These are phyloP conservation scores for Copsychus sechellarum DNA, from an alignment of 2,113 vertebrate species.

Conservation along the genomic window DNA sequence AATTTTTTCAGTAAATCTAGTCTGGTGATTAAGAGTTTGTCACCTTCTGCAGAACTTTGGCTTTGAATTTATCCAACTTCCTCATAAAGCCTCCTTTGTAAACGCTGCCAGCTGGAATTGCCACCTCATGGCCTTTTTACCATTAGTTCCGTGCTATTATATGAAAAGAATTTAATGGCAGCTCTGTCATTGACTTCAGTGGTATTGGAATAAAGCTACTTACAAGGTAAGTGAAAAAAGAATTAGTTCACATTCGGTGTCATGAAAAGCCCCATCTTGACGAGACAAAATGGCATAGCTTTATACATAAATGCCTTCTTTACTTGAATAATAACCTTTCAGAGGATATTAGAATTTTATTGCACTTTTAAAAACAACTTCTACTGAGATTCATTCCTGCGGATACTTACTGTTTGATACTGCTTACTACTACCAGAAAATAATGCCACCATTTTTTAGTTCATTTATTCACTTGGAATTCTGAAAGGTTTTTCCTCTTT, in stretches of 20 bases:
- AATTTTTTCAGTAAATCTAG: neutral
- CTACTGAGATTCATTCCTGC: neutral
- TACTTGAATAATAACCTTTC: constrained; percentile 27
- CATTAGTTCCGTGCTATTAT: neutral
- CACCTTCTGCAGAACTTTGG: neutral
- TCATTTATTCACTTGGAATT: neutral
- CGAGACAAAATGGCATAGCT: neutral
- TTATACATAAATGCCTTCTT: constrained; percentile 12
- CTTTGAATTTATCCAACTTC: neutral
- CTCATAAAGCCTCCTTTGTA: neutral
- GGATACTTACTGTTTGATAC: neutral
- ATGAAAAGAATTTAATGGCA: constrained; percentile 14
- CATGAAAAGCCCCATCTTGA: constrained; percentile 19
- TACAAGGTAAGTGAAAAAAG: constrained; percentile 19
- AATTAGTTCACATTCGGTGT: constrained; percentile 1
- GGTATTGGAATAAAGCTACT: constrained; percentile 10
- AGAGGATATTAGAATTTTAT: constrained; percentile 17
- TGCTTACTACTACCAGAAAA: neutral
- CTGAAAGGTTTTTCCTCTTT: neutral
- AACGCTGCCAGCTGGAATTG: constrained; percentile 9
- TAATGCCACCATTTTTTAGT: neutral
- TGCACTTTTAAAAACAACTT: constrained; percentile 31
- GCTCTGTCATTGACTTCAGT: neutral
- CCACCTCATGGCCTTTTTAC: neutral
- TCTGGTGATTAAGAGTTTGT: neutral